Base-by-base conservation (phyloP, 2,888 invertebrate genomes). In the Amphimallon solstitiale region DNA sequence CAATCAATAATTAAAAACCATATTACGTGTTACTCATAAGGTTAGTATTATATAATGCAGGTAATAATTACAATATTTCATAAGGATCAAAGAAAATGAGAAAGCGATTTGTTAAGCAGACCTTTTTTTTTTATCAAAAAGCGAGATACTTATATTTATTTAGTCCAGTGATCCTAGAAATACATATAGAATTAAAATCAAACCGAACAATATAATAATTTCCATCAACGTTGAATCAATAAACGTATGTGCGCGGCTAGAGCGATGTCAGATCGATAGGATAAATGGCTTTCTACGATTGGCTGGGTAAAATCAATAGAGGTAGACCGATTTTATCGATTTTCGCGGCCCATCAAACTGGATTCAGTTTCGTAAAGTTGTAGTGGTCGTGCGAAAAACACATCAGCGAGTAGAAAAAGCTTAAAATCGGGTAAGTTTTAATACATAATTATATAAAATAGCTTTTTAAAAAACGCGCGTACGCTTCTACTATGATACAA, bases 211-310 rank as follows among this genome's bases (percentile, higher is more conserved):
- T 62, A 65, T 65, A 56, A 65, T 65, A 68, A 68, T 72, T 72
- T 68, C 60, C 61, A 70, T 67, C 62, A 59, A 56, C 43, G 38
- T 17, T 49, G 49, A 73, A 74, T 75, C 75, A 74, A 75, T 74
- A 72, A 69, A 70, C 40, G 56, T 65, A 65, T 68, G 69, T 74
- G 74, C 74, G 74, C 74, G 71, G 59, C 68, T 73, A 73, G 75
- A 78, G 74, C 79, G 77, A 79, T 79, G 81, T 79, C 80, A 84
- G 85, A 88, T 90, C 90, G 89, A 90, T 90, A 87, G 86, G 89
- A 90, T 90, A 90, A 89, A 90, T 87, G 89, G 87, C 87, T 88
- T 87, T 86, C 86, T 88, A 88, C 87, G 88, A 89, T 89, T 86
- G 87, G 86, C 85, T 84, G 84, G 82, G 82, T 84, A 85, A 85